Conservation (phyloP, 2,797 vertebrate species). For the Sparus aurata region DNA sequence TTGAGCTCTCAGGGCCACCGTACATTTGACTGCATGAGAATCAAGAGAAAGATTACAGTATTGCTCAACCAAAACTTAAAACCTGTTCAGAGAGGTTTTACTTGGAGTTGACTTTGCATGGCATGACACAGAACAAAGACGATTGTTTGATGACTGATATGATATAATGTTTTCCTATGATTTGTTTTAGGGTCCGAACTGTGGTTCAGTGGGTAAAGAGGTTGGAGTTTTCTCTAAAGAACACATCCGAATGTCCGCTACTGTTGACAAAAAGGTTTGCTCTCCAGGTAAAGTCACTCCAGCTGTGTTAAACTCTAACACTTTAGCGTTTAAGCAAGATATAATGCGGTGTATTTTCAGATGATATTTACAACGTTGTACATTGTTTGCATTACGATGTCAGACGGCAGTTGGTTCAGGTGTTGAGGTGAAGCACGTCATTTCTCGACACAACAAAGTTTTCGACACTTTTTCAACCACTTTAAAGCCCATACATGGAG, state of each 20-base stretch:
- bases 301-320: neutral
- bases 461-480: neutral
- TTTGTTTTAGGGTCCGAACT: conserved; percentile 87
- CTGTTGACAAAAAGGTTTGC: conserved; percentile 89
- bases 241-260: conserved; percentile 90
- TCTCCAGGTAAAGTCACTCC: conserved; percentile 86
- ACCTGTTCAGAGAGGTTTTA: neutral
- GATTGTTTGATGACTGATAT: neutral
- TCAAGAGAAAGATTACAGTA: neutral
- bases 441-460: neutral
- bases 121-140: neutral
- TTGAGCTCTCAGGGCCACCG: no score
- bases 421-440: neutral
- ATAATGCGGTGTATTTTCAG: neutral
- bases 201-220: conserved; percentile 90
- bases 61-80: neutral
- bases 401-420: neutral
- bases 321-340: neutral
- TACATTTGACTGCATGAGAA: neutral
- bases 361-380: neutral
- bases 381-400: neutral
- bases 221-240: conserved; percentile 92
- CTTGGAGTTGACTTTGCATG: neutral
- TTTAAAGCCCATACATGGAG: neutral
- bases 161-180: conserved; percentile 36